Evolutionary conservation across 2,888 invertebrate species (phyloP).

Genomic region (Agrilus biguttatus): DNA sequence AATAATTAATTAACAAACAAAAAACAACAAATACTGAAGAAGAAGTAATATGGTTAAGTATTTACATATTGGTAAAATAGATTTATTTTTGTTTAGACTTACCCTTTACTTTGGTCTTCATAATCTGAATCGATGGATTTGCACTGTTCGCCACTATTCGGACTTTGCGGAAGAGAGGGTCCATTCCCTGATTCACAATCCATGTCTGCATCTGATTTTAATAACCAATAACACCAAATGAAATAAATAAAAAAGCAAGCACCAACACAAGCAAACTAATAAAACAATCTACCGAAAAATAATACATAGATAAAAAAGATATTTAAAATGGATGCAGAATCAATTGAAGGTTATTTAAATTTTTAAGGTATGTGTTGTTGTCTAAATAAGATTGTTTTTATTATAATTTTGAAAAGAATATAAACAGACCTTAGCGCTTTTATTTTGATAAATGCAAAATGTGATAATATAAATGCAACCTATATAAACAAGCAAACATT

Average conservation of each 20-base stretch:
- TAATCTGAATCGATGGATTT: conserved; percentile 73
- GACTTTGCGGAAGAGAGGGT: conserved; percentile 86
- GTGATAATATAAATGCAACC: background rate
- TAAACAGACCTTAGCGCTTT: too few species aligned
- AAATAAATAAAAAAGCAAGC: conserved; percentile 12
- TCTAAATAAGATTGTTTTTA: too few species aligned
- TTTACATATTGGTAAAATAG: background rate
- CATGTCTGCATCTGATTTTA: conserved; percentile 48
- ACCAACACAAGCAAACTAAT: background rate
- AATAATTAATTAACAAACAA: conserved; percentile 1
- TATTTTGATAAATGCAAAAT: background rate
- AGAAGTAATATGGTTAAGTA: background rate
- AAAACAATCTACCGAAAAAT: background rate
- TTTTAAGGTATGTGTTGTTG: too few species aligned
- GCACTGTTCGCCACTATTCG: conserved; percentile 74
- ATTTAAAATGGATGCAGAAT: too few species aligned
- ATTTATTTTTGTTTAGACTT: conserved; percentile 12
- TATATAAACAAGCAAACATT: background rate
- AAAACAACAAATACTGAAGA: conserved; percentile 2
- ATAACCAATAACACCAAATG: conserved; percentile 22
- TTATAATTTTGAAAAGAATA: too few species aligned
- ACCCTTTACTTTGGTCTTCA: conserved; percentile 48
- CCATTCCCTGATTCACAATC: conserved; percentile 96
- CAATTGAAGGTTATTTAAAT: too few species aligned
- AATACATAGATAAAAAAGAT: too few species aligned